These are phyloP conservation scores for Oxygymnocypris stewartii DNA, from an alignment of 2,113 vertebrate species.

Conservation along the genomic window DNA sequence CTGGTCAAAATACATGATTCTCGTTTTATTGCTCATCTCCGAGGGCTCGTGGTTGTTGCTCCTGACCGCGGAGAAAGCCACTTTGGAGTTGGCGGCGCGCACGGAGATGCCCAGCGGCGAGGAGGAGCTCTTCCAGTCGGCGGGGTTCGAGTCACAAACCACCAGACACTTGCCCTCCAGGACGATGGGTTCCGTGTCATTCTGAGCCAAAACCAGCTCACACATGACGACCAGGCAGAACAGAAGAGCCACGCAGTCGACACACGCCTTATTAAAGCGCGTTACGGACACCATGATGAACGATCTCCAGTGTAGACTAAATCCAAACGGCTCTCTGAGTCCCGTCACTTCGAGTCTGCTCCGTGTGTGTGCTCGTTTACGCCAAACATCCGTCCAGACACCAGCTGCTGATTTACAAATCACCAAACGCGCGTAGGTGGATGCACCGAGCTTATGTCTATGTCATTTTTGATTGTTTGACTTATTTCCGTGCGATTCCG, in stretches of 20 bases:
- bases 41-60: constrained; percentile 95
- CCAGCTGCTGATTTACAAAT: constrained; percentile 19
- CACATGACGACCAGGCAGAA: constrained; percentile 64
- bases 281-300: constrained; percentile 51
- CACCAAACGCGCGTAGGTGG: constrained; percentile 9
- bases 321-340: constrained; percentile 1
- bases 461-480: constrained; percentile 22
- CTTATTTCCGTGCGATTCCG: not conserved
- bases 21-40: constrained; percentile 96
- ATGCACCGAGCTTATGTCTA: not conserved
- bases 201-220: constrained; percentile 78
- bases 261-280: constrained; percentile 57
- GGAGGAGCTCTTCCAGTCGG: constrained; percentile 88
- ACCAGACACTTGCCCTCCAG: constrained; percentile 94
- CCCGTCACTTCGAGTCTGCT: constrained; percentile 9
- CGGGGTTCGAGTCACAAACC: constrained; percentile 94
- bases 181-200: constrained; percentile 92
- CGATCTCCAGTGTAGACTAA: not conserved
- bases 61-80: constrained; percentile 94
- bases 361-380: constrained; percentile 10
- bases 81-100: constrained; percentile 95
- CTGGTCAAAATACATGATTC: constrained; percentile 98
- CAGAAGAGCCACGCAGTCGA: constrained; percentile 62
- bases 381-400: constrained; percentile 46
- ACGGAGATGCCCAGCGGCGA: constrained; percentile 96